Conservation (phyloP, 2,113 vertebrate genomes). For the Onychostruthus taczanowskii region DNA sequence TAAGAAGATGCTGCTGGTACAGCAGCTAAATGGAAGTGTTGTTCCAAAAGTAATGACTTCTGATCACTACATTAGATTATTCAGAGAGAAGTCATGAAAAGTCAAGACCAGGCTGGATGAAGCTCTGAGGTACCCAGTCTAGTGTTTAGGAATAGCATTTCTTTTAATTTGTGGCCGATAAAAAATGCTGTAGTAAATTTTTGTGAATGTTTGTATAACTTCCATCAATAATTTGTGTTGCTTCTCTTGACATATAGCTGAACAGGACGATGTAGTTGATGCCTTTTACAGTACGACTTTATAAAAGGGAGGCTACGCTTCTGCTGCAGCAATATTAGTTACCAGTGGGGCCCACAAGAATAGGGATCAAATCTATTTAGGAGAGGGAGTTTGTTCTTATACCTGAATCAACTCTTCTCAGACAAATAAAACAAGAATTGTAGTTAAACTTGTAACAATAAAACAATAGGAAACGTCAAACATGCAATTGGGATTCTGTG, state of each 20-base stretch:
- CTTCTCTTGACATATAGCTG: neutral
- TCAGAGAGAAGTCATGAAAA: neutral
- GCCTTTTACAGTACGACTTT: fast-evolving
- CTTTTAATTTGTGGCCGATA: neutral
- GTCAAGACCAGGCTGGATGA: neutral
- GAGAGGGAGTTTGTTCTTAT: neutral
- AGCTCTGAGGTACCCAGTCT: neutral
- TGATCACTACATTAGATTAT: neutral
- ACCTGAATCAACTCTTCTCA: neutral
- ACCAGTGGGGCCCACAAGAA: neutral
- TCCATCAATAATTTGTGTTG: neutral
- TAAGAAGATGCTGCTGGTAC: neutral
- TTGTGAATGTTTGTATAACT: neutral
- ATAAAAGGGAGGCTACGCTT: neutral
- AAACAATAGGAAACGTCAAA: neutral
- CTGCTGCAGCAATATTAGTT: neutral
- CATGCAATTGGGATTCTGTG: too few species aligned
- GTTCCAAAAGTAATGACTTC: neutral
- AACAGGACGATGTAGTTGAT: neutral
- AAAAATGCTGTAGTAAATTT: neutral
- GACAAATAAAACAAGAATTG: neutral
- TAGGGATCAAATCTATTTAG: neutral
- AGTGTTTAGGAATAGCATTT: neutral
- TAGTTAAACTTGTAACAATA: neutral
- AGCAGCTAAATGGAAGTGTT: neutral